A percentile compares a stretch with the other conserved stretches of the same genome.
Conservation (phyloP, 2,113 vertebrate genomes). For the Centropus bengalensis region DNA sequence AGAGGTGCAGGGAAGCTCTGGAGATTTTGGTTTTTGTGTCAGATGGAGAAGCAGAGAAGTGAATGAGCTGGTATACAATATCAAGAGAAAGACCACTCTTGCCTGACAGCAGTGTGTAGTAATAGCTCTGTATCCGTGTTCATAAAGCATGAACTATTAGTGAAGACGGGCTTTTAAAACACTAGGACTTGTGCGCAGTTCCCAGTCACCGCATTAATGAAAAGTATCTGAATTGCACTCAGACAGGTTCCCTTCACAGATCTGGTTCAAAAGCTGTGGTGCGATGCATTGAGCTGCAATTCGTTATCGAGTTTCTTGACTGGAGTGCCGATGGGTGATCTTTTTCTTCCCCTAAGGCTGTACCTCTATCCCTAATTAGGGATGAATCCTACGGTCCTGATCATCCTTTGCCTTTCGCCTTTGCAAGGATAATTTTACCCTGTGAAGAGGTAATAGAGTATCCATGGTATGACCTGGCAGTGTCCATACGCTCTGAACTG, state of each 20-base stretch:
- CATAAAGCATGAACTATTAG: constrained; percentile 4
- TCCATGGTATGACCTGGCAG: neutral
- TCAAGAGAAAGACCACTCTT: neutral
- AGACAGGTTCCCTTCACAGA: neutral
- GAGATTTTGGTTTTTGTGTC: neutral
- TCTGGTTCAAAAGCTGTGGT: neutral
- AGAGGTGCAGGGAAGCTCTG: neutral
- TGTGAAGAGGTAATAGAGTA: neutral
- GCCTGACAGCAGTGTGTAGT: neutral
- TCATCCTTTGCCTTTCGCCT: neutral
- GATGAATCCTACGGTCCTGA: neutral
- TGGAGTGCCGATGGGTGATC: neutral
- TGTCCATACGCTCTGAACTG: neutral
- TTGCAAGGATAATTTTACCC: neutral
- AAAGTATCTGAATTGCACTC: neutral
- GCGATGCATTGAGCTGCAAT: neutral
- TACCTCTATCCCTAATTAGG: neutral
- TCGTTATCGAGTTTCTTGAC: neutral
- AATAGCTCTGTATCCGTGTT: neutral
- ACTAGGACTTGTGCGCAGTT: neutral
- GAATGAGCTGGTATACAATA: neutral
- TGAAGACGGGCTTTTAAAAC: constrained; percentile 14
- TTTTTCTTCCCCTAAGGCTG: neutral
- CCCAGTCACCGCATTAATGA: neutral
- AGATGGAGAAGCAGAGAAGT: neutral